Base-by-base conservation (phyloP, 2,888 invertebrate genomes). In the Phanerotoma sp. region DNA sequence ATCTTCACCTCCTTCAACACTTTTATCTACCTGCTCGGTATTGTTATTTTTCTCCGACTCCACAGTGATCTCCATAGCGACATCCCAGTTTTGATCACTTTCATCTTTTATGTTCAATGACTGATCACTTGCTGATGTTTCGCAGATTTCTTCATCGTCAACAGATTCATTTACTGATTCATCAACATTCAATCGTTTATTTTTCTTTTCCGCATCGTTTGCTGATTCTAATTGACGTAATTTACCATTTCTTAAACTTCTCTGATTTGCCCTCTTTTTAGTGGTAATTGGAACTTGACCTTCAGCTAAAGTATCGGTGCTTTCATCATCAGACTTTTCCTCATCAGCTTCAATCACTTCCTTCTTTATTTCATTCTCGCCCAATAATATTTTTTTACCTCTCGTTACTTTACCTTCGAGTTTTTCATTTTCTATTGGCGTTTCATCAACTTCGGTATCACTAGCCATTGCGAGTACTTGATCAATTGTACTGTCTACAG, bases 201-300 rank as follows among this genome's bases (percentile, higher is more conserved):
- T 59, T 37, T 66, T 71, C 48, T 67, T 72, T 38, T 61, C 63
- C 35, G 62, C 48, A 11, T 74, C 74, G 1, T 59, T 32, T 2
- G 64, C 66, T 1, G 69, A 68, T 54, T 75, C 73, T 0, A 70
- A 60, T 74, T 85, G 85, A 52, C 86, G 80, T 41, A 85, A 82
- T 69, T 86, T 86, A 0, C 86, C 86, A 71, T 86, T 87, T 48
- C 87, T 79, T 51, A 86, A 77, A 57, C 83, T 83, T 60, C 86
- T 82, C 21, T 80, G 80, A 60, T 33, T 41, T 21, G 42, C 22
- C 33, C 50, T 67, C 47, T 70, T 71, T 30, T 70, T 67, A 20
- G 64, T 41, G 18, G 69, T 66, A 28, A 65, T 61, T 6, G 62
- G 51, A 18, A 40, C 68, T 47, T 52, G 57, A n/a, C 54, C 40